Evolutionary conservation across 2,797 vertebrate species (phyloP).

Genomic region (Pipistrellus nathusii): DNA sequence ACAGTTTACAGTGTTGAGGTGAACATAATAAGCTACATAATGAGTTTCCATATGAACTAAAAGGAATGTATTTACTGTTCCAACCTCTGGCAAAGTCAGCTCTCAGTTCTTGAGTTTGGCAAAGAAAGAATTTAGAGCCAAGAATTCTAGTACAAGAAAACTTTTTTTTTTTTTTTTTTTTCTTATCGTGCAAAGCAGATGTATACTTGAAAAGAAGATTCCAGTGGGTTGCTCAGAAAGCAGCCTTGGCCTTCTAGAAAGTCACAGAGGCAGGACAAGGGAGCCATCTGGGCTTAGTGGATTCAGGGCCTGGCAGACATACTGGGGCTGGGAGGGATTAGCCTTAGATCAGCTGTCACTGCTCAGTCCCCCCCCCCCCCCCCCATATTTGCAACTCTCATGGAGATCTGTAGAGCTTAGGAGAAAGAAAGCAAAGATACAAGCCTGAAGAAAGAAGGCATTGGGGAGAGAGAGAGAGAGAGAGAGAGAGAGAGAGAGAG

Average conservation of each 20-base stretch:
- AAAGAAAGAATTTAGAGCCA: not conserved
- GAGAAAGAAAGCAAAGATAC: not conserved
- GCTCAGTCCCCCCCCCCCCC: too few relatives aligned
- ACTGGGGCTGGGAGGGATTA: not conserved
- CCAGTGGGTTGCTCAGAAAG: not conserved
- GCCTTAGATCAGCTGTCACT: not conserved
- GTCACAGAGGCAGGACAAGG: not conserved
- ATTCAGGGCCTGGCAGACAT: not conserved
- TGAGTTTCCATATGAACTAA: not conserved
- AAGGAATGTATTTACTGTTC: not conserved
- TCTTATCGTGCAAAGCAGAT: not conserved
- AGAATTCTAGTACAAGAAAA: not conserved
- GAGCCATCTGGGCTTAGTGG: not conserved
- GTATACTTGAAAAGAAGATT: not conserved
- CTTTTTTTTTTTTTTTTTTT: too few relatives aligned
- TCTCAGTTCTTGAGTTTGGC: not conserved
- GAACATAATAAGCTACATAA: not conserved
- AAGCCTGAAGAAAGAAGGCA: not conserved
- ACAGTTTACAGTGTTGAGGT: not conserved
- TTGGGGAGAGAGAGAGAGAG: too few relatives aligned
- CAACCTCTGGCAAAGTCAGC: not conserved
- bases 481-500: too few relatives aligned
- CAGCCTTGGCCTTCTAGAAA: not conserved
- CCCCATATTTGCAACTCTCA: not conserved
- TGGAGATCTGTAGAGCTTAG: not conserved